Conservation (phyloP, 2,797 vertebrate genomes). For the Macrochelys suwanniensis region DNA sequence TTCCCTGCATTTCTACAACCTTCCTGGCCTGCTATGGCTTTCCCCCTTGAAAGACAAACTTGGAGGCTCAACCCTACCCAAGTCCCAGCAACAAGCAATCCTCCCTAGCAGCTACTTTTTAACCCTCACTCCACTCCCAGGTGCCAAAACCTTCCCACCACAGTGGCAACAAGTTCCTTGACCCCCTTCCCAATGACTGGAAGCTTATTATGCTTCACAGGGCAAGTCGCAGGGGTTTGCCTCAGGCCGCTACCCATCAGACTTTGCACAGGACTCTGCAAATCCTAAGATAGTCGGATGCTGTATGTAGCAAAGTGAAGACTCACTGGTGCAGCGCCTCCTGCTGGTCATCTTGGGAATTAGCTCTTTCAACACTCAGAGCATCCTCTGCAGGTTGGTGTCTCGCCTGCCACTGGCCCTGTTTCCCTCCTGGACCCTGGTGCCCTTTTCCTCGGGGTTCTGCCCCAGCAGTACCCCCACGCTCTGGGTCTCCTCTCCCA, state of each 20-base stretch:
- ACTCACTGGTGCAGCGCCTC: no score
- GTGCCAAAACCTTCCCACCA: neutral
- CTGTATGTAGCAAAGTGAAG: no score
- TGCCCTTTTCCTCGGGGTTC: no score
- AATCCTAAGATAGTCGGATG: neutral
- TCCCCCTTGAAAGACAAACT: neutral
- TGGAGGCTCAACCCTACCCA: rapidly evolving
- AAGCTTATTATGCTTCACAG: neutral
- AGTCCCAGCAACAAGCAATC: neutral
- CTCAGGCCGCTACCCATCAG: neutral
- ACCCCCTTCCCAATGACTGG: neutral
- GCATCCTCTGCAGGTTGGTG: no score
- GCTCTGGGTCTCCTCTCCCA: no score
- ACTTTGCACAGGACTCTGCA: neutral
- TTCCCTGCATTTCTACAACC: neutral
- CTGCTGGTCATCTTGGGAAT: no score
- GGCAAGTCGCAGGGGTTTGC: neutral
- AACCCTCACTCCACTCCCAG: neutral
- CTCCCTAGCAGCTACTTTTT: neutral
- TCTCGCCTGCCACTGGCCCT: no score
- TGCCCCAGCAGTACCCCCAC: no score
- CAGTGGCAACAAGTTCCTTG: neutral
- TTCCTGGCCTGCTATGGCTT: neutral
- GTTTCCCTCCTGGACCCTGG: no score
- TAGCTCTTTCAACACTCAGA: no score